phyloP scores from a whole-genome alignment of 2,113 vertebrate species.

The Hypocryptadius cinnamomeus region DNA sequence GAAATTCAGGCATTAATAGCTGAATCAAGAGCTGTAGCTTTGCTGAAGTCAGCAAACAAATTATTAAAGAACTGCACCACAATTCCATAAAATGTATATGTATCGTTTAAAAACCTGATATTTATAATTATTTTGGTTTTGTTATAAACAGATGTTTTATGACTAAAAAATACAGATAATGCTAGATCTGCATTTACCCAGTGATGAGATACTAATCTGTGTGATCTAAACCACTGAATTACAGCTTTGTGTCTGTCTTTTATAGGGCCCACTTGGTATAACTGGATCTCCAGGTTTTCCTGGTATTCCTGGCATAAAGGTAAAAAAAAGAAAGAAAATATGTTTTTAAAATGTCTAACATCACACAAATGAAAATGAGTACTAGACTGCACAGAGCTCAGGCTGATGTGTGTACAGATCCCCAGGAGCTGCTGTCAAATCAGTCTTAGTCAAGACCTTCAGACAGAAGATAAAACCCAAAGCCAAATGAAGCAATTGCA shows the following conservation, averaged over 20 bases:
- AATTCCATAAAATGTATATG: background rate
- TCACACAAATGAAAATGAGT: background rate
- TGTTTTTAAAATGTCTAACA: background rate
- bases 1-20: background rate
- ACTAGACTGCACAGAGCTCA: background rate
- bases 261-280: conserved; percentile 89
- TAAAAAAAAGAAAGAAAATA: conserved; percentile 2
- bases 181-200: background rate
- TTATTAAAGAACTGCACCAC: background rate
- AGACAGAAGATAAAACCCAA: background rate
- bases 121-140: background rate
- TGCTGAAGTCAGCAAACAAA: background rate
- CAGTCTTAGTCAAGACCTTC: background rate
- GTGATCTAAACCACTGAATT: background rate
- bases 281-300: conserved; percentile 90
- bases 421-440: background rate
- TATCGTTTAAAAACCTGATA: accelerated
- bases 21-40: background rate
- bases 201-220: background rate
- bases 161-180: background rate
- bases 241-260: background rate
- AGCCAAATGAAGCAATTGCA: background rate
- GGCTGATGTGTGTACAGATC: background rate
- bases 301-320: conserved; percentile 90
- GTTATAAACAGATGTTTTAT: background rate